Evolutionary conservation across 2,888 invertebrate species (phyloP), one percentile per base, ranked within the genome.

Genomic region (Conchocele bisecta): DNA sequence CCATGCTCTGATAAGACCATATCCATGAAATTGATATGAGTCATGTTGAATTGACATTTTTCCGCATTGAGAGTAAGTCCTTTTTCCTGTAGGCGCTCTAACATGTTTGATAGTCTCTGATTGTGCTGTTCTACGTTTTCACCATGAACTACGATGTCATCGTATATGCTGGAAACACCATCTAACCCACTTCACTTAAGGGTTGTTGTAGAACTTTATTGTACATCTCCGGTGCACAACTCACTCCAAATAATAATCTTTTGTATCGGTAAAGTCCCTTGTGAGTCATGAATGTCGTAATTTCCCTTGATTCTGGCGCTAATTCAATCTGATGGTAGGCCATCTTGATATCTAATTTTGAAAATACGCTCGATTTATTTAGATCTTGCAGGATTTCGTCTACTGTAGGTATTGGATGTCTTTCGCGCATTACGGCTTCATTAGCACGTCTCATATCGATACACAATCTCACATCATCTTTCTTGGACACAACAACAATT

Each of bases 271-370:
- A 76, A 24, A 72, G 46, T 11, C 72, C 75, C 37, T 44, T 63
- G 28, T 77, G 72, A 4, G 72, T 76, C 9, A 68, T 57, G 29
- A 72, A 76, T 29, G 68, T 68, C 7, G 68, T 76, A 11, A 75
- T 68, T 6, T 59, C 13, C 15, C 68, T n/a, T 13, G 76, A 76
- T 33, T 48, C 31, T 15, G 48, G 22, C 7, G 9, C 17, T 0
- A 71, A 26, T 17, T 57, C 61, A 29, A 72, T 57, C 42, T 83
- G 76, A 39, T 81, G 76, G 53, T 75, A 84, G 0, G 70, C 80
- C 68, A 65, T 71, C 22, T 73, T 79, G 2, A 84, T 56, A 60
- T 83, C 84, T 1, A 83, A 37, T 31, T 79, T 83, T 48, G 61
- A 66, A 54, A 81, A 83, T 2, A 82, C 53, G 46, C 48, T 69